Evolutionary conservation across 1,140 invertebrate genomes (phyloP).

Genomic region (Propsilocerus akamusi): DNA sequence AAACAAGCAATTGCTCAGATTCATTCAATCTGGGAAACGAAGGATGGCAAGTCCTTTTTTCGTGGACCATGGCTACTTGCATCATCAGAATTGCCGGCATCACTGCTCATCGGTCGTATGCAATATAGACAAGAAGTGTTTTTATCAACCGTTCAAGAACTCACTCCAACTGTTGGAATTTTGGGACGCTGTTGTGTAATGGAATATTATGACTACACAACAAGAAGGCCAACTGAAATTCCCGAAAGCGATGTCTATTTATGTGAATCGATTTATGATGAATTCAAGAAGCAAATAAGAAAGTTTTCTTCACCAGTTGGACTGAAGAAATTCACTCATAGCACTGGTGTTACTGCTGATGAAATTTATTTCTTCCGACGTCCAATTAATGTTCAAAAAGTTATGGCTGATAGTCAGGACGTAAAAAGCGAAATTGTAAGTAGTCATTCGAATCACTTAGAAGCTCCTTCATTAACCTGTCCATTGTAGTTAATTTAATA

Average conservation of each 20-base stretch:
- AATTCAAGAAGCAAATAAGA: constrained; percentile 59
- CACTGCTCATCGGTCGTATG: constrained; percentile 34
- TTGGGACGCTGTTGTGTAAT: constrained; percentile 82
- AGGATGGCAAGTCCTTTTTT: constrained; percentile 73
- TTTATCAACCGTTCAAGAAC: constrained; percentile 77
- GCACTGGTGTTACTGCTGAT: constrained; percentile 68
- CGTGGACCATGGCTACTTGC: constrained; percentile 84
- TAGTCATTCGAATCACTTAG: background rate
- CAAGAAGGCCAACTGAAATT: constrained; percentile 87
- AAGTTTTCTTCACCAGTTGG: constrained; percentile 50
- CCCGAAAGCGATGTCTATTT: constrained; percentile 82
- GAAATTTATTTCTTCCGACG: constrained; percentile 82
- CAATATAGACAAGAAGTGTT: constrained; percentile 94
- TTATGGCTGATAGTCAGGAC: no score
- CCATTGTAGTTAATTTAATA: constrained; percentile 1
- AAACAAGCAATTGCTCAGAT: constrained; percentile 84
- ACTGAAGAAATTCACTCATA: constrained; percentile 67
- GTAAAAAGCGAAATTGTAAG: no score
- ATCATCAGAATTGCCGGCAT: constrained; percentile 67
- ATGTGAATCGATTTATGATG: constrained; percentile 86
- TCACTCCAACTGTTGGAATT: constrained; percentile 75
- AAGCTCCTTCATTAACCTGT: background rate
- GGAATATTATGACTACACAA: constrained; percentile 79
- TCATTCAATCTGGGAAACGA: constrained; percentile 83
- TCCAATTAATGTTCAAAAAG: constrained; percentile 52